phyloP scores from a whole-genome alignment of 2,797 vertebrate genomes.

The Sebastes oblongus region DNA sequence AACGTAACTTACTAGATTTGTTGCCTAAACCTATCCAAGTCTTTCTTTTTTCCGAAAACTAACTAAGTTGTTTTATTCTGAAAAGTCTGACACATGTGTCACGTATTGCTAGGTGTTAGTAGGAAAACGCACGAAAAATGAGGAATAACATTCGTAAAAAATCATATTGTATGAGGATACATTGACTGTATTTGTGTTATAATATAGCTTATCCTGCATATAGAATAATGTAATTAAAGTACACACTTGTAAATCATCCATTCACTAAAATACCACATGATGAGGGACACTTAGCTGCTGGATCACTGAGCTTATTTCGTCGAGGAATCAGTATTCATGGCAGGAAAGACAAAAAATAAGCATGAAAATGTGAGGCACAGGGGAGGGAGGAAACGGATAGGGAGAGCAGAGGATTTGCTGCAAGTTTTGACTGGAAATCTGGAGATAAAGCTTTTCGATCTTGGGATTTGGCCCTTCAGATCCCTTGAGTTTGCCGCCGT shows the following conservation, averaged over 20 bases:
- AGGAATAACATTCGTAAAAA: accelerated
- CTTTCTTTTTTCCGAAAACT: too few relatives aligned
- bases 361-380: not conserved
- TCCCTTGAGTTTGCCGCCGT: constrained; percentile 21
- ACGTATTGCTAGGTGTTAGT: too few relatives aligned
- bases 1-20: too few relatives aligned
- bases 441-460: constrained; percentile 56
- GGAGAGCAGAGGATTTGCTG: constrained; percentile 48
- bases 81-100: too few relatives aligned
- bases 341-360: not conserved
- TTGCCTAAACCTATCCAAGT: too few relatives aligned
- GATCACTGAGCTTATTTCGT: not conserved
- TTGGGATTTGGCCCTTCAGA: constrained; percentile 55
- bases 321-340: constrained; percentile 16
- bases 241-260: not conserved
- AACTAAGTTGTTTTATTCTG: too few relatives aligned
- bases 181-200: not conserved
- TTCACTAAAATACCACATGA: not conserved
- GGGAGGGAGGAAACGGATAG: not conserved
- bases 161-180: too few relatives aligned
- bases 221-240: not conserved
- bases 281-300: not conserved
- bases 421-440: constrained; percentile 57
- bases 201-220: not conserved
- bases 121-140: too few relatives aligned